phyloP scores from a whole-genome alignment of 2,113 vertebrate species.

The Takifugu bimaculatus region DNA sequence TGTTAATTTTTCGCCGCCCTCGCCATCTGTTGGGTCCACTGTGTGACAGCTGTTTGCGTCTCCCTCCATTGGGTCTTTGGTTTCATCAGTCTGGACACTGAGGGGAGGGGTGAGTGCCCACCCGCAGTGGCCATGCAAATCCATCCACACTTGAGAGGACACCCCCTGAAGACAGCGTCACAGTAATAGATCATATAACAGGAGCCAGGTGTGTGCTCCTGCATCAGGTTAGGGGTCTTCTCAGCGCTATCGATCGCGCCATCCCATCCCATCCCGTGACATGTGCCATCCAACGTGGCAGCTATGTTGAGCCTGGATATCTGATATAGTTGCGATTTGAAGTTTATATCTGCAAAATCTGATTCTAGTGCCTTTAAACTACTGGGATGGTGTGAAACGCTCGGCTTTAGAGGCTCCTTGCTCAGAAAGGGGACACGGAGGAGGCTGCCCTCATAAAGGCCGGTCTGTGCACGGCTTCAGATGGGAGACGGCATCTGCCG shows the following conservation, averaged over 20 bases:
- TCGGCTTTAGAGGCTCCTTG: conserved; percentile 50
- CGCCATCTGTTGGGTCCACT: conserved; percentile 59
- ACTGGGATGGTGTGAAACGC: conserved; percentile 30
- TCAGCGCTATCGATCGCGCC: conserved; percentile 20
- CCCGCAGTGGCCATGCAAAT: conserved; percentile 37
- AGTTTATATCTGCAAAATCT: not conserved
- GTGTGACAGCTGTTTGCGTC: conserved; percentile 56
- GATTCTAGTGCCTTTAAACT: not conserved
- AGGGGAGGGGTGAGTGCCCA: conserved; percentile 39
- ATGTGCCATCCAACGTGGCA: conserved; percentile 1
- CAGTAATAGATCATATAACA: conserved; percentile 37
- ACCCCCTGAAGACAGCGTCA: conserved; percentile 13
- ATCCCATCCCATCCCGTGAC: conserved; percentile 17
- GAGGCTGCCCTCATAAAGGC: conserved; percentile 47
- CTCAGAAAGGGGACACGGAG: conserved; percentile 43
- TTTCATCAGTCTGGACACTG: conserved; percentile 50
- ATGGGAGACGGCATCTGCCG: conserved; percentile 43
- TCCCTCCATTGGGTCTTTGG: conserved; percentile 40
- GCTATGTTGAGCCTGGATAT: no score
- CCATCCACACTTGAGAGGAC: conserved; percentile 28
- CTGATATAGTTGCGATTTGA: no score
- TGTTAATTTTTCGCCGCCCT: conserved; percentile 44
- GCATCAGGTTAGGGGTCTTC: conserved; percentile 42
- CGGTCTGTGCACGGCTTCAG: conserved; percentile 51
- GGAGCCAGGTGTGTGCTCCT: conserved; percentile 45